Evolutionary conservation across 2,888 invertebrate genomes (phyloP).

Genomic region (Parthenolecanium corni): DNA sequence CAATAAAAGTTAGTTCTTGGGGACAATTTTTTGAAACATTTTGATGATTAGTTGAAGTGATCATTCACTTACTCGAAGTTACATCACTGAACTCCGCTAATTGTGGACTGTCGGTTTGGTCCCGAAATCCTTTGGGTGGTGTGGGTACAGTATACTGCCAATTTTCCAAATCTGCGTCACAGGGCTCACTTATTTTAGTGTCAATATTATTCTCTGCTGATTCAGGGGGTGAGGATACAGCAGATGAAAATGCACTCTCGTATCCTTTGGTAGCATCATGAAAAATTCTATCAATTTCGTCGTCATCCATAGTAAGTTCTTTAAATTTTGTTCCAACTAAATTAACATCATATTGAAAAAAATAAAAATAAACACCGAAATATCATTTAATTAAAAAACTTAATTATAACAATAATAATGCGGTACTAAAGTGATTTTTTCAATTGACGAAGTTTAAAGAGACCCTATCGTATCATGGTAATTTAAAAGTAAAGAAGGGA

Average conservation of each 20-base stretch:
- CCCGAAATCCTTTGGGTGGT: conserved; percentile 41
- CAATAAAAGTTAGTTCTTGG: too few species aligned
- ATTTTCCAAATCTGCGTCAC: conserved; percentile 32
- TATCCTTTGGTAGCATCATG: conserved; percentile 35
- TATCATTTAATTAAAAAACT: too few species aligned
- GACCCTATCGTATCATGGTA: too few species aligned
- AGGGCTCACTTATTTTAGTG: neutral
- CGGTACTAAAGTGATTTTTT: too few species aligned
- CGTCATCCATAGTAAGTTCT: conserved; percentile 33
- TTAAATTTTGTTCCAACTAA: conserved; percentile 20
- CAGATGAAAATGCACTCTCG: conserved; percentile 30
- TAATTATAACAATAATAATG: too few species aligned
- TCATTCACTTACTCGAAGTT: conserved; percentile 34
- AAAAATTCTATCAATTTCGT: conserved; percentile 36
- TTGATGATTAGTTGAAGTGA: too few species aligned
- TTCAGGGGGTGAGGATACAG: conserved; percentile 8
- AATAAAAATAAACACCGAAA: too few species aligned
- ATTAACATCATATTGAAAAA: too few species aligned
- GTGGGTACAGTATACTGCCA: conserved; percentile 51
- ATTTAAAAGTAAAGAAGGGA: too few species aligned
- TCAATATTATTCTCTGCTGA: neutral
- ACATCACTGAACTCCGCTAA: conserved; percentile 34
- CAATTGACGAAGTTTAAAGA: too few species aligned
- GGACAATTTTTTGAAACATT: too few species aligned
- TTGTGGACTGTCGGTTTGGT: conserved; percentile 19